Evolutionary conservation across 2,797 vertebrate species (phyloP), one percentile per base, ranked within the genome.

Genomic region (Lepidocolaptes lacrymiger): DNA sequence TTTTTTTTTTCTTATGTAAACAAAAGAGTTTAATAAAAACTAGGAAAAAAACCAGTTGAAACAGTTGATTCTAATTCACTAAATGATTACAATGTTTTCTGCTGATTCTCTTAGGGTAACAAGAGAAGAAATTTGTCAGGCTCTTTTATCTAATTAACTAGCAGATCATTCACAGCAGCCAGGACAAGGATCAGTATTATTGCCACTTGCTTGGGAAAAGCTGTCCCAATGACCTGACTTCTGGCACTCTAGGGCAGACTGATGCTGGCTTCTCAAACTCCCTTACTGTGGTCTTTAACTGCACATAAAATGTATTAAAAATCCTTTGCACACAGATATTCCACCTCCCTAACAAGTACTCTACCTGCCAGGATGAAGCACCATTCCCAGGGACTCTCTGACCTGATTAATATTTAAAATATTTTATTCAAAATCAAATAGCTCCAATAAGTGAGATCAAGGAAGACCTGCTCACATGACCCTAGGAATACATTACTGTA

Each of bases 401-500:
- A 91, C 64, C 24, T 54, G n/a, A 74, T 89, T 82, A 91, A 88
- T 88, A 69, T 85, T 95, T 89, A 15, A 81, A 91, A 88, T 64
- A 89, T 72, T 89, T 88, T 92, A 86, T 90, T 88, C 68, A 77
- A 91, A 88, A 95, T 92, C 85, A 93, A 78, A 93, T 84, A 78
- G 36, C 16, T 86, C n/a, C 22, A 58, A 17, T 62, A 80, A 85
- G 56, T 44, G 49, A 91, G 46, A 95, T 80, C 46, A 88, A 85
- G 72, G 27, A 85, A 95, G 46, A 74, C 2, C 27, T 77, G 46
- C 15, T 51, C 39, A 12, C 51, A 36, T 18, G 37, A 89, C 58
- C 73, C 58, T 14, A 77, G 20, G 24, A 89, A 81, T 68, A 68
- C 17, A 68, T 68, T 64, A 75, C 12, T 41, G 10, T 64, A 24